These are phyloP conservation scores for Macrocentrus cingulum DNA, from an alignment of 1,140 invertebrate genomes.

Conservation along the genomic window DNA sequence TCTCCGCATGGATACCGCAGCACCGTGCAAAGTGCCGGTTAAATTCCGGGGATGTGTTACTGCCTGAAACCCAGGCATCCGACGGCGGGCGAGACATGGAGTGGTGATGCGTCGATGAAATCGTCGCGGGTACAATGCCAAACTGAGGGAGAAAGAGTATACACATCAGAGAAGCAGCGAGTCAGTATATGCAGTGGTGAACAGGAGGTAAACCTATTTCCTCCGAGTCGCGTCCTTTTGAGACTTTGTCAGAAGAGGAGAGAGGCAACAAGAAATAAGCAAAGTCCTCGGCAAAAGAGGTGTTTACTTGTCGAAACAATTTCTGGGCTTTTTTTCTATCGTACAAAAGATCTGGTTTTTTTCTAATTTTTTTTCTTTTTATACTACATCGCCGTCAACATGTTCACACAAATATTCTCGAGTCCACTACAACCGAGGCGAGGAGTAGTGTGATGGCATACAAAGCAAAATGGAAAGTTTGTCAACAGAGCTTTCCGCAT, in stretches of 20 bases:
- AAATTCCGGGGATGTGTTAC: constrained; percentile 19
- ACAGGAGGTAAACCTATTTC: constrained; percentile 25
- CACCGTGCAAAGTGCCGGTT: neutral
- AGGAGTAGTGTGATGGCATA: neutral
- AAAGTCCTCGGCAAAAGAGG: neutral
- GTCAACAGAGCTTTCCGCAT: neutral
- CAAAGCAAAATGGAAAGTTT: neutral
- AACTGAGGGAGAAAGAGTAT: too few relatives aligned
- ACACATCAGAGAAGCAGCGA: too few relatives aligned
- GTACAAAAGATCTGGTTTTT: neutral
- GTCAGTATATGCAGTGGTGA: neutral
- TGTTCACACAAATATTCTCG: too few relatives aligned
- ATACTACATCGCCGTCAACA: neutral
- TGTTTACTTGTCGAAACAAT: constrained; percentile 18
- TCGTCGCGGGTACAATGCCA: too few relatives aligned
- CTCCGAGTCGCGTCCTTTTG: constrained; percentile 19
- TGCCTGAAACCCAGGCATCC: neutral
- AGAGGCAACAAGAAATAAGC: neutral
- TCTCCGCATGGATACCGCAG: constrained; percentile 14
- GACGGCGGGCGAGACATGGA: too few relatives aligned
- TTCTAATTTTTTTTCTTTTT: constrained; percentile 9
- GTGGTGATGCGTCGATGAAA: too few relatives aligned
- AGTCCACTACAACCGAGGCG: neutral
- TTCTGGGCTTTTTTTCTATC: neutral
- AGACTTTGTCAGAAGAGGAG: constrained; percentile 5